These are phyloP conservation scores for Lophius americanus DNA, from an alignment of 2,797 vertebrate species.

Conservation along the genomic window DNA sequence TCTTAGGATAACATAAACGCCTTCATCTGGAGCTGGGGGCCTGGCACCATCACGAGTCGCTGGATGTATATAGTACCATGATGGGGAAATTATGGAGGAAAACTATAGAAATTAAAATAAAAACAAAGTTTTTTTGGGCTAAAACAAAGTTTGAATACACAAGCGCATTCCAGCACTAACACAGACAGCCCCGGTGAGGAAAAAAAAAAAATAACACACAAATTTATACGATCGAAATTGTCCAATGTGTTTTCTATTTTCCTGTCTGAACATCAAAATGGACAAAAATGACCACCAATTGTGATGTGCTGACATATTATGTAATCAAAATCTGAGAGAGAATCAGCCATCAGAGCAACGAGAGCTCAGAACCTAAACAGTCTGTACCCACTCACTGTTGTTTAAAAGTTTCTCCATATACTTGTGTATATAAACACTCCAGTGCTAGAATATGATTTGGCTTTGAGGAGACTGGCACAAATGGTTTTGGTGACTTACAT, in stretches of 20 bases:
- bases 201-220: slow-evolving; percentile 51
- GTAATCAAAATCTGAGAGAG: slow-evolving; percentile 77
- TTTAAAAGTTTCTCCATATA: slow-evolving; percentile 78
- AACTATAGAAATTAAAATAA: slow-evolving; percentile 33
- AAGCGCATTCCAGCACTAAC: slow-evolving; percentile 61
- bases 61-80: slow-evolving; percentile 16
- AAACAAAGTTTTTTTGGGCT: slow-evolving; percentile 31
- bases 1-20: slow-evolving; percentile 47
- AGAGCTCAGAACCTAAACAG: slow-evolving; percentile 76
- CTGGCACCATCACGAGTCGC: slow-evolving; percentile 43
- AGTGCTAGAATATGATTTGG: slow-evolving; percentile 78
- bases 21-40: slow-evolving; percentile 53
- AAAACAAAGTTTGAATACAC: slow-evolving; percentile 50
- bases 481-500: slow-evolving; percentile 79
- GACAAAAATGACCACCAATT: slow-evolving; percentile 78
- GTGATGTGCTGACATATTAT: slow-evolving; percentile 79
- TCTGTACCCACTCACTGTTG: slow-evolving; percentile 78
- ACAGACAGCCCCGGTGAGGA: slow-evolving; percentile 56
- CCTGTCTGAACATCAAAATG: slow-evolving; percentile 78
- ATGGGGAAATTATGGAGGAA: slow-evolving; percentile 20
- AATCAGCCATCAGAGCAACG: slow-evolving; percentile 75
- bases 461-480: slow-evolving; percentile 75
- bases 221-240: slow-evolving; percentile 70
- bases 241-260: slow-evolving; percentile 79
- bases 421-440: slow-evolving; percentile 80